Evolutionary conservation across 2,888 invertebrate genomes (phyloP), one percentile per base, ranked within the genome.

Genomic region (Sthenelais limicola): DNA sequence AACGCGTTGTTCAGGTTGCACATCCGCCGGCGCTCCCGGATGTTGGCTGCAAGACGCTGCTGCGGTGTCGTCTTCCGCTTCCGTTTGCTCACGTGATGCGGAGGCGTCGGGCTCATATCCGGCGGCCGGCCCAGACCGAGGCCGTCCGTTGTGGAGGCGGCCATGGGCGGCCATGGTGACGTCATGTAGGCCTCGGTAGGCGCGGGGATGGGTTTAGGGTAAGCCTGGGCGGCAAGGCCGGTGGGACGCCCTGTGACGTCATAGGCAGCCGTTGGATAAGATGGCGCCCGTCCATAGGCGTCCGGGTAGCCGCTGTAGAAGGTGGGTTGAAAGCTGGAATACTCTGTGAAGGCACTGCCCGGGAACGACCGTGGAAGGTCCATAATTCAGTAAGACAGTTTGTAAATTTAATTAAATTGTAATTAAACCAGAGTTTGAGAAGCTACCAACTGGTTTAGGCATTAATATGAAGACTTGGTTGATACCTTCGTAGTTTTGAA

Each of bases 1-100:
- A 97, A 97, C 0, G 96, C 96, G 84, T 93, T 93, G 86, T 97
- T 97, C 74, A 97, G 89, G 85, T 94, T 95, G 89, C 95, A 94
- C 96, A 96, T 97, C 32, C 96, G 89, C 69, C 95, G 90, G 70
- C 96, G 90, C 86, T 96, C 96, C 2, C 96, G 90, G 0, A 96
- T 96, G 83, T 96, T 96, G 0, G 96, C 96, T 0, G 96, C 96
- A 58, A 96, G 87, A 54, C 96, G 90, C 71, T 77, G 77, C 28
- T 76, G 73, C 1, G 79, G 79, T 9, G 80, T 80, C 21, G 77
- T 76, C 52, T 77, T 77, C 68, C 77, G 68, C 67, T 77, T 77
- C 56, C 77, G 75, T 38, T 68, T 71, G 3, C 49, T 21, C 18
- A 38, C 38, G 38, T 62, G 62, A 24, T n/a, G 9, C n/a, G 52